phyloP scores from a whole-genome alignment of 2,797 vertebrate genomes.

The Takifugu rubripes region DNA sequence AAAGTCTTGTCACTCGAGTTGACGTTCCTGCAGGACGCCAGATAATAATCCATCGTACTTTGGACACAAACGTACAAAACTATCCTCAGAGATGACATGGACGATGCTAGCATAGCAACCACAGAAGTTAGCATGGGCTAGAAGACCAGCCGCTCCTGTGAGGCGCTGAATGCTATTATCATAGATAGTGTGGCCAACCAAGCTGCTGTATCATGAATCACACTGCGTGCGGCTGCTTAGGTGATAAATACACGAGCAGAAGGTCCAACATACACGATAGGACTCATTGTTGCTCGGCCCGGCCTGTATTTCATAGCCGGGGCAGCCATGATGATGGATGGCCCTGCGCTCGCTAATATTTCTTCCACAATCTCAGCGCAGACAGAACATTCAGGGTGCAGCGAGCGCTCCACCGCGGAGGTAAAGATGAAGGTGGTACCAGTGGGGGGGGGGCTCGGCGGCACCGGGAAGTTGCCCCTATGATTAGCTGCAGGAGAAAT shows the following conservation, averaged over 20 bases:
- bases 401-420: slow-evolving; percentile 44
- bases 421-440: slow-evolving; percentile 39
- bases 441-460: too few species aligned
- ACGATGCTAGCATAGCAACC: too few species aligned
- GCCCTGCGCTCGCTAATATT: slow-evolving; percentile 57
- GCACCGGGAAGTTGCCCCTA: neutral
- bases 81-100: too few species aligned
- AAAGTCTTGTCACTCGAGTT: too few species aligned
- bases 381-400: slow-evolving; percentile 51
- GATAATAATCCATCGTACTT: too few species aligned
- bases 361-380: slow-evolving; percentile 66
- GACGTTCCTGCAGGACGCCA: too few species aligned
- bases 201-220: slow-evolving; percentile 71
- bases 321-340: slow-evolving; percentile 75
- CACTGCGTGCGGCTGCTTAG: slow-evolving; percentile 63
- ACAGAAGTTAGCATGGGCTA: too few species aligned
- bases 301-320: slow-evolving; percentile 69
- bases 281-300: slow-evolving; percentile 67
- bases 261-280: slow-evolving; percentile 77
- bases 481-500: slow-evolving; percentile 42
- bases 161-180: slow-evolving; percentile 31
- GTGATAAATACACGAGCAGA: slow-evolving; percentile 78
- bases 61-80: too few species aligned
- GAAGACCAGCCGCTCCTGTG: too few species aligned
- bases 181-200: slow-evolving; percentile 41